These are phyloP conservation scores for Monopterus albus DNA, from an alignment of 2,113 vertebrate species.

Conservation along the genomic window DNA sequence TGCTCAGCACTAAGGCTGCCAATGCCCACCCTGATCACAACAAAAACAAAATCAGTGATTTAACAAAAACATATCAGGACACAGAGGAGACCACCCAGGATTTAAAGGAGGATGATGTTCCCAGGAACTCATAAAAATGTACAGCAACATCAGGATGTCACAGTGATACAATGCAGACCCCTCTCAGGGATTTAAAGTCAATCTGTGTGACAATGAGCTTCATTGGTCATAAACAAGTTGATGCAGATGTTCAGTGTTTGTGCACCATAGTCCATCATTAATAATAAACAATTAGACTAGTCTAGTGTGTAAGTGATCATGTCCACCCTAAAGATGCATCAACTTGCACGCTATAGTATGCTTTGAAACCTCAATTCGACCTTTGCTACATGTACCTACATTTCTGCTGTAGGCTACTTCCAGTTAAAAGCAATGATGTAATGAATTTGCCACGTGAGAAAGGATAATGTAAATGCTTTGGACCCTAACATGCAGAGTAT, in stretches of 20 bases:
- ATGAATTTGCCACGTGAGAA: constrained; percentile 54
- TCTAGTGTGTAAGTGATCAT: background rate
- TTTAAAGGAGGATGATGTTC: constrained; percentile 30
- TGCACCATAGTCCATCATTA: constrained; percentile 17
- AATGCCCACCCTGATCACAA: constrained; percentile 9
- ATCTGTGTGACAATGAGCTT: constrained; percentile 23
- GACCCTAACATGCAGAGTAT: constrained; percentile 28
- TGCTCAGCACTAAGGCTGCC: background rate
- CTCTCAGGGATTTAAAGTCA: constrained; percentile 6
- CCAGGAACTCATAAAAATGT: constrained; percentile 52
- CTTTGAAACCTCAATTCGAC: background rate
- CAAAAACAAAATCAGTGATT: constrained; percentile 22
- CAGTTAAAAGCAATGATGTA: constrained; percentile 31
- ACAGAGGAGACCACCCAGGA: constrained; percentile 65
- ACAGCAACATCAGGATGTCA: constrained; percentile 57
- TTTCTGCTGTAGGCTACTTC: background rate
- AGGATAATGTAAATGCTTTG: constrained; percentile 42
- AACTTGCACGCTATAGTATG: constrained; percentile 1
- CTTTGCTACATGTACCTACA: constrained; percentile 18
- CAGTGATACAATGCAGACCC: constrained; percentile 53
- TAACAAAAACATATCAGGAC: constrained; percentile 23
- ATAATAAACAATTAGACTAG: constrained; percentile 1
- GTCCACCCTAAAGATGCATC: background rate
- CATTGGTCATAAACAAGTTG: constrained; percentile 1
- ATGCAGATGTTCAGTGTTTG: constrained; percentile 25